Base-by-base conservation (phyloP, 1,140 invertebrate species). In the Drosophila nikananu region DNA sequence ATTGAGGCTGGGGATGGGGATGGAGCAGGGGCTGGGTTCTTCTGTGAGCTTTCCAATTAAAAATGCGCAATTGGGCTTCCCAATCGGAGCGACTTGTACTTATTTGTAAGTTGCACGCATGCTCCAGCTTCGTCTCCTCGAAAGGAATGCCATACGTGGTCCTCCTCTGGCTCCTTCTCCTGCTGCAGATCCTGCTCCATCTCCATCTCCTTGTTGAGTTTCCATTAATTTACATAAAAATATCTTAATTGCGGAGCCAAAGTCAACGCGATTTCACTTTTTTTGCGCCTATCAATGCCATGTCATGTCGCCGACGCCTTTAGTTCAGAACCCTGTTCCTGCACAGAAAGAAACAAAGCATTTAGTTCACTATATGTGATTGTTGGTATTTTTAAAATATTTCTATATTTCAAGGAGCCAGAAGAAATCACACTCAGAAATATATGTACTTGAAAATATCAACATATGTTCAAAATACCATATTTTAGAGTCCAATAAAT, bases 221-320 rank as follows among this genome's bases (percentile, higher is more conserved):
- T 77, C 65, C 77, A 89, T 89, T 87, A 75, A 89, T 87, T 87
- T 87, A 87, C 84, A 87, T 87, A 87, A 87, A 87, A 87, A 87
- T 87, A 87, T 87, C 84, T 87, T 87, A 87, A 87, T 87, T 87
- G 84, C 84, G 64, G 73, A 66, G 46, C 68, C 52, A 17, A 37
- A 23, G 32, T 37, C 71, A 37, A 49, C 70, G 49, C 72, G 21
- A 70, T 41, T 46, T n/a, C 32, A 12, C 21, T 23, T 76, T 71
- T 75, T 65, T 67, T 55, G 23, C 54, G 49, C 80, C 74, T 89
- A 89, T 89, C 80, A 87, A 86, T 70, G 83, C 59, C 79, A 86
- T 86, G 83, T 82, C 83, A 86, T 83, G 83, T 83, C 17, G 80
- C 80, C 80, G 83, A 77, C 84, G 81, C 80, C 72, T 48, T 52